Conservation (phyloP, 2,113 vertebrate genomes). For the Halichoeres trimaculatus region DNA sequence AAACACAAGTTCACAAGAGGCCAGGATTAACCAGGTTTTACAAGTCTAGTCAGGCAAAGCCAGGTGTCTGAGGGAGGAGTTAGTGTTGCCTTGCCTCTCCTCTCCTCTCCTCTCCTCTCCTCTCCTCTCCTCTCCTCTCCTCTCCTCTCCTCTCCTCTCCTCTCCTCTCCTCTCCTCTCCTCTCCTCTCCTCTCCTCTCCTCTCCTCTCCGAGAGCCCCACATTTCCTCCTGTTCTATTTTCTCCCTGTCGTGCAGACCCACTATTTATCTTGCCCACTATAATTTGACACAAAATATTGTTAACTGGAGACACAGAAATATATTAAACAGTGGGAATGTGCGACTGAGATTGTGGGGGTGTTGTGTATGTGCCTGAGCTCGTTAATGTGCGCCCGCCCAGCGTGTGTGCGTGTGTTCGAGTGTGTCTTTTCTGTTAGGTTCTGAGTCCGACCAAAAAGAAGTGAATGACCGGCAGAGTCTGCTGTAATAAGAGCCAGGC, state of each 20-base stretch:
- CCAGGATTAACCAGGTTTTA: conserved; percentile 66
- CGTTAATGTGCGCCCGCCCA: conserved; percentile 17
- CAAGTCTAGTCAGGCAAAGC: conserved; percentile 62
- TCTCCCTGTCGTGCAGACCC: conserved; percentile 62
- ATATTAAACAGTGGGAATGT: conserved; percentile 78
- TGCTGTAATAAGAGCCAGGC: conserved; percentile 64
- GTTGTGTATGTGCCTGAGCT: conserved; percentile 48
- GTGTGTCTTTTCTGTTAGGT: conserved; percentile 39
- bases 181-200: conserved; percentile 4
- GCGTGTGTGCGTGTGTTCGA: conserved; percentile 17
- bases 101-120: not conserved
- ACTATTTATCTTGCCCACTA: conserved; percentile 80
- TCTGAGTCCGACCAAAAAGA: conserved; percentile 36
- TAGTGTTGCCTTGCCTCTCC: conserved; percentile 20
- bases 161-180: conserved; percentile 2
- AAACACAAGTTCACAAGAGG: conserved; percentile 36
- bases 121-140: too few species aligned
- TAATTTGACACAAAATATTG: conserved; percentile 83
- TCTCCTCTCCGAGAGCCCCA: conserved; percentile 39
- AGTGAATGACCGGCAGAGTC: conserved; percentile 64
- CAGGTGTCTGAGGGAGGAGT: conserved; percentile 59
- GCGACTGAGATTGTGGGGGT: conserved; percentile 58
- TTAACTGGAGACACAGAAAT: conserved; percentile 80
- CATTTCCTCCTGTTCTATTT: conserved; percentile 70
- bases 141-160: conserved; percentile 7